These are phyloP conservation scores for Heliconius ethilla DNA, from an alignment of 2,888 invertebrate species.

Conservation along the genomic window DNA sequence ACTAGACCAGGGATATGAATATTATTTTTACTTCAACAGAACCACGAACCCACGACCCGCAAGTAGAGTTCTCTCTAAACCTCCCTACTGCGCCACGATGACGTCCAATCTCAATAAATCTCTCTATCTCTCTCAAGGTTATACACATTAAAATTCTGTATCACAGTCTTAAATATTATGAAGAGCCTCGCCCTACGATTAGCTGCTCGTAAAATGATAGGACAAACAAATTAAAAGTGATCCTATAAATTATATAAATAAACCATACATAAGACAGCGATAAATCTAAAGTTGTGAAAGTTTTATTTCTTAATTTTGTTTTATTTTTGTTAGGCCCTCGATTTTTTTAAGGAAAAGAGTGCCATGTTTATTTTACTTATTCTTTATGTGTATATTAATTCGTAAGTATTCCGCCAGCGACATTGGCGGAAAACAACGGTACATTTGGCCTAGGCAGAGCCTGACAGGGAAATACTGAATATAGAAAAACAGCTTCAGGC, in stretches of 20 bases:
- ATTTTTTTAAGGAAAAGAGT: background rate
- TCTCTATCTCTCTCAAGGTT: background rate
- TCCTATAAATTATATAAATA: conserved; percentile 14
- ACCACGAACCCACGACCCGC: background rate
- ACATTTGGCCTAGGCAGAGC: too few relatives aligned
- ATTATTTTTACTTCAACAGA: too few relatives aligned
- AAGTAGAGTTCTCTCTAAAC: background rate
- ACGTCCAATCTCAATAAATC: background rate
- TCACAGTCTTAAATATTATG: background rate
- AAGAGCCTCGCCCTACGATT: conserved; percentile 1
- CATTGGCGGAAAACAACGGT: too few relatives aligned
- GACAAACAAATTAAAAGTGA: conserved; percentile 24
- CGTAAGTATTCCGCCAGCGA: too few relatives aligned
- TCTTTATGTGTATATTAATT: background rate
- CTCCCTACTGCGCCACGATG: background rate
- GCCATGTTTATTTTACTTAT: background rate
- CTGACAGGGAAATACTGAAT: too few relatives aligned
- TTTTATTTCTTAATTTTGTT: conserved; percentile 3
- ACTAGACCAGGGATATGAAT: too few relatives aligned
- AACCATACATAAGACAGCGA: conserved; percentile 2
- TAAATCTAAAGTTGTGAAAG: conserved; percentile 14
- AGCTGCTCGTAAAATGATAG: conserved; percentile 20
- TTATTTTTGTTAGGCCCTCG: background rate
- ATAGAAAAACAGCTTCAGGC: too few relatives aligned
- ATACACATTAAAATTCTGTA: background rate